Conservation (phyloP, 2,888 invertebrate genomes). For the Priocnemis perturbator region DNA sequence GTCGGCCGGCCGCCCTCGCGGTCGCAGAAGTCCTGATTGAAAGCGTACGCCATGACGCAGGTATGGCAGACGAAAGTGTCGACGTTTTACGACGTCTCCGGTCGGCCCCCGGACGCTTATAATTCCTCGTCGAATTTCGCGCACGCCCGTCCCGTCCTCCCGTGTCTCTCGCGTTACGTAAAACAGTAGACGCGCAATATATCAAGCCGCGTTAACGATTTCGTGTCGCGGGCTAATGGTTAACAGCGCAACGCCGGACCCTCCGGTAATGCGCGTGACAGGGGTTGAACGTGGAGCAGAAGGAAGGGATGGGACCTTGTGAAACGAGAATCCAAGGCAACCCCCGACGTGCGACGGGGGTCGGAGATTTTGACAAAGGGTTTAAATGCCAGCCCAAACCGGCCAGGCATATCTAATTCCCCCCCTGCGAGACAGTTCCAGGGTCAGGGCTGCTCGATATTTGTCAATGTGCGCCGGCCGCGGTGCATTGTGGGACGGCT, state of each 20-base stretch:
- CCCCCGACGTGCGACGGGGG: slow-evolving; percentile 13
- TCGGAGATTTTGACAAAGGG: slow-evolving; percentile 57
- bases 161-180: too few relatives aligned
- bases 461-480: slow-evolving; percentile 30
- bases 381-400: slow-evolving; percentile 57
- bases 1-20: too few relatives aligned
- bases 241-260: not conserved
- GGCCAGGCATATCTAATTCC: slow-evolving; percentile 46
- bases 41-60: too few relatives aligned
- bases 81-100: too few relatives aligned
- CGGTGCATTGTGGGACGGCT: slow-evolving; percentile 34
- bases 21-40: too few relatives aligned
- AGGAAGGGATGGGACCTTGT: not conserved
- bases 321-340: not conserved
- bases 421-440: slow-evolving; percentile 30
- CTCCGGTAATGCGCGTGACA: slow-evolving; percentile 4
- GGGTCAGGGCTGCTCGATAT: slow-evolving; percentile 58
- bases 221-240: not conserved
- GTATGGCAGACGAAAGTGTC: too few relatives aligned
- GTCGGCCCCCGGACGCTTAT: too few relatives aligned
- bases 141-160: too few relatives aligned
- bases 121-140: too few relatives aligned
- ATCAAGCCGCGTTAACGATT: not conserved
- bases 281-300: not conserved
- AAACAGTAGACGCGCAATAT: too few relatives aligned